Conservation (phyloP, 1,140 invertebrate genomes). For the Nilaparvata lugens region DNA sequence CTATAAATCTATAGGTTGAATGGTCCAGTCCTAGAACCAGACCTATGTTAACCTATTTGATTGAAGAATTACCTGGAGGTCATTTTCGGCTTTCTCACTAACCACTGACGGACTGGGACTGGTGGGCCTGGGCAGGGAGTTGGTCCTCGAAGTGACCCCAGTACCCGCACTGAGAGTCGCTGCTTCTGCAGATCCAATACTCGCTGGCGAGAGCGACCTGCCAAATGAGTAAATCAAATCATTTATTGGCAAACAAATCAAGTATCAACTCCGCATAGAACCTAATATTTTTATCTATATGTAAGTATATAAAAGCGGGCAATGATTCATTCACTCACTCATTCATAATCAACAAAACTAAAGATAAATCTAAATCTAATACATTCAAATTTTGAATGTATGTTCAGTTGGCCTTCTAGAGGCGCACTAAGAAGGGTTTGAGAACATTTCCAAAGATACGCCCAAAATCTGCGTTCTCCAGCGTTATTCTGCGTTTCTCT, state of each 20-base stretch:
- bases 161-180: constrained; percentile 39
- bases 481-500: no score
- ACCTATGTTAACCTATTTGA: neutral
- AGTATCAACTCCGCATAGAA: neutral
- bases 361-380: no score
- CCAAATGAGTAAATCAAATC: neutral
- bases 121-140: constrained; percentile 62
- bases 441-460: neutral
- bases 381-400: no score
- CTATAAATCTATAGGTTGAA: neutral
- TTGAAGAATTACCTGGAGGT: constrained; percentile 40
- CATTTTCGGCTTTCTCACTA: constrained; percentile 64
- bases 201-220: constrained; percentile 48
- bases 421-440: no score
- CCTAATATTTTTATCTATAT: neutral
- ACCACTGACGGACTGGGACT: constrained; percentile 74
- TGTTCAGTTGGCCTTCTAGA: no score
- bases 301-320: neutral
- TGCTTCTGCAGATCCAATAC: constrained; percentile 52
- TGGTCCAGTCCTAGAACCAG: neutral
- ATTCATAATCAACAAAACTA: no score
- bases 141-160: constrained; percentile 29
- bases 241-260: neutral
- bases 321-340: no score
- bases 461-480: no score